A percentile compares a stretch with the other conserved stretches of the same genome.
phyloP scores from a whole-genome alignment of 92 coral and sea anemone species.

The Epizoanthus stellaris region DNA sequence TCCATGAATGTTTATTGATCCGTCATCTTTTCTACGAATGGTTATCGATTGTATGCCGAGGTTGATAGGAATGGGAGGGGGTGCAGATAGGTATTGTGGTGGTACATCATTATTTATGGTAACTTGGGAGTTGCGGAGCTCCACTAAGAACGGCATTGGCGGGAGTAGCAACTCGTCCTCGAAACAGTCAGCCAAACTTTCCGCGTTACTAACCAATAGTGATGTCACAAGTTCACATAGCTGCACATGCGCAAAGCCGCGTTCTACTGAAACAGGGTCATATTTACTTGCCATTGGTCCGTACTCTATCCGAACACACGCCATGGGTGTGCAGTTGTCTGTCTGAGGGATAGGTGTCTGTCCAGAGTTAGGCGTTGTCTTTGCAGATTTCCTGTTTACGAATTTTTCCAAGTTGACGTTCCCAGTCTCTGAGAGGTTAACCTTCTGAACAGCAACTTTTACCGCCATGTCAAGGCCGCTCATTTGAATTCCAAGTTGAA shows the following conservation, averaged over 20 bases:
- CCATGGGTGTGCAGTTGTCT: constrained; percentile 60
- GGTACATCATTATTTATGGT: constrained; percentile 84
- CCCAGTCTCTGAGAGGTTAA: constrained; percentile 77
- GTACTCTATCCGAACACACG: constrained; percentile 74
- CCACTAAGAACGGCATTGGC: constrained; percentile 79
- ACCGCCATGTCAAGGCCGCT: constrained; percentile 75
- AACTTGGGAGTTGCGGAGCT: constrained; percentile 73
- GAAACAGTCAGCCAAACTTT: constrained; percentile 85
- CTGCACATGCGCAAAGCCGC: constrained; percentile 86
- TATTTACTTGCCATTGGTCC: constrained; percentile 88
- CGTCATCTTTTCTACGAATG: constrained; percentile 74
- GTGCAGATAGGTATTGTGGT: constrained; percentile 81
- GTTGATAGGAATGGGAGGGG: constrained; percentile 85
- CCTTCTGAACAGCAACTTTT: constrained; percentile 70
- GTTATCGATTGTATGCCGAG: constrained; percentile 76
- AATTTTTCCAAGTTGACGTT: constrained; percentile 79
- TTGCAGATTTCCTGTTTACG: constrained; percentile 76
- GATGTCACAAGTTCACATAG: constrained; percentile 64
- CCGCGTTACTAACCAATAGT: constrained; percentile 79
- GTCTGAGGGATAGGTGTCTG: constrained; percentile 50
- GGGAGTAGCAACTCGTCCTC: constrained; percentile 90
- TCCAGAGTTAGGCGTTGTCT: constrained; percentile 38
- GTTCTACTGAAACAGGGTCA: constrained; percentile 84
- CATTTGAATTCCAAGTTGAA: constrained; percentile 80
- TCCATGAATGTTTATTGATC: constrained; percentile 66